phyloP scores from a whole-genome alignment of 2,113 vertebrate species.

The Rhea pennata region DNA sequence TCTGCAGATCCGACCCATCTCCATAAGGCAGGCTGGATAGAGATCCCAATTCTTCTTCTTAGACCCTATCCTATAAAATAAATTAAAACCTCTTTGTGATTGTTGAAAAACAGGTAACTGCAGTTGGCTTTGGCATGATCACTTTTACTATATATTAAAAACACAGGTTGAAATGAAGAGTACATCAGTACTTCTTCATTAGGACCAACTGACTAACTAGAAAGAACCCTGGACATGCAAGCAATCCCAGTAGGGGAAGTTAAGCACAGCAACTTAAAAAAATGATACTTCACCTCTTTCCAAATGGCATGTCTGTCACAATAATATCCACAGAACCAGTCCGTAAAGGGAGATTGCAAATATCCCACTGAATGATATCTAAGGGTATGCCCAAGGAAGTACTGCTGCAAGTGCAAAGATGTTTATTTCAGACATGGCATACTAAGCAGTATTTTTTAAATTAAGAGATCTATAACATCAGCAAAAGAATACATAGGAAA shows the following conservation, averaged over 20 bases:
- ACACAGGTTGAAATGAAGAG: too few relatives aligned
- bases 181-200: fast-evolving
- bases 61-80: conserved; percentile 88
- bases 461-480: fast-evolving
- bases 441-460: background rate
- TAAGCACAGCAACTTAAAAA: background rate
- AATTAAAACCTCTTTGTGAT: background rate
- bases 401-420: conserved; percentile 68
- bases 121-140: fast-evolving
- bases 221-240: background rate
- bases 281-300: conserved; percentile 86
- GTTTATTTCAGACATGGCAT: background rate
- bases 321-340: conserved; percentile 90
- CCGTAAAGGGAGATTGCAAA: conserved; percentile 88
- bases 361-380: conserved; percentile 91
- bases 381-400: conserved; percentile 81
- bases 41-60: conserved; percentile 98
- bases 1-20: conserved; percentile 93
- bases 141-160: background rate
- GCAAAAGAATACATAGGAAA: background rate
- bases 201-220: too few relatives aligned
- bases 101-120: background rate
- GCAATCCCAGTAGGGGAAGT: fast-evolving
- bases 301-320: conserved; percentile 97
- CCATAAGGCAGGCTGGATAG: conserved; percentile 90